phyloP scores from a whole-genome alignment of 2,113 vertebrate genomes.

The Chloroceryle aenea region DNA sequence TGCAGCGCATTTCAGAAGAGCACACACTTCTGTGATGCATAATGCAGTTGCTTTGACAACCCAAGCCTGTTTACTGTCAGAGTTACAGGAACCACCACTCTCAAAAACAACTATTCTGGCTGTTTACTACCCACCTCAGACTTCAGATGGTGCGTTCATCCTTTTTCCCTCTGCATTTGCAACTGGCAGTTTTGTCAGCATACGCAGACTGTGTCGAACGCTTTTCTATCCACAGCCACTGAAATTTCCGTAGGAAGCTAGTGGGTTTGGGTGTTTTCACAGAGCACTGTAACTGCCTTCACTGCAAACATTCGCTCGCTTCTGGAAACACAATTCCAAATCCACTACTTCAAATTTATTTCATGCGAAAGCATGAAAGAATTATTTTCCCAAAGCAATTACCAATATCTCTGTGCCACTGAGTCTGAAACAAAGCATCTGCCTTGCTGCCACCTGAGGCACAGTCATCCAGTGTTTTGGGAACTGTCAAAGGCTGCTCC shows the following conservation, averaged over 20 bases:
- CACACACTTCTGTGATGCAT: background rate
- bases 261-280: background rate
- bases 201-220: background rate
- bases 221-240: background rate
- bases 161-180: background rate
- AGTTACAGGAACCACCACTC: background rate
- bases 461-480: background rate
- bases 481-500: background rate
- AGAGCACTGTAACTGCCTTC: background rate
- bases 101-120: background rate
- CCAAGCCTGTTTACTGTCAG: background rate
- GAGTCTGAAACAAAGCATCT: background rate
- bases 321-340: background rate
- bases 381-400: background rate
- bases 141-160: background rate
- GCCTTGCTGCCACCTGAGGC: background rate
- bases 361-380: background rate
- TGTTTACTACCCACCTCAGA: background rate
- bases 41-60: background rate
- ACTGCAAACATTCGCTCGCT: background rate
- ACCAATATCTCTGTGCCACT: background rate
- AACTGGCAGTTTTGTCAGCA: background rate
- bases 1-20: background rate
- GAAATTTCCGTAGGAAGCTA: background rate
- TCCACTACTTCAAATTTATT: background rate